Base-by-base conservation (phyloP, 2,113 vertebrate species). In the Oenanthe oenanthe region DNA sequence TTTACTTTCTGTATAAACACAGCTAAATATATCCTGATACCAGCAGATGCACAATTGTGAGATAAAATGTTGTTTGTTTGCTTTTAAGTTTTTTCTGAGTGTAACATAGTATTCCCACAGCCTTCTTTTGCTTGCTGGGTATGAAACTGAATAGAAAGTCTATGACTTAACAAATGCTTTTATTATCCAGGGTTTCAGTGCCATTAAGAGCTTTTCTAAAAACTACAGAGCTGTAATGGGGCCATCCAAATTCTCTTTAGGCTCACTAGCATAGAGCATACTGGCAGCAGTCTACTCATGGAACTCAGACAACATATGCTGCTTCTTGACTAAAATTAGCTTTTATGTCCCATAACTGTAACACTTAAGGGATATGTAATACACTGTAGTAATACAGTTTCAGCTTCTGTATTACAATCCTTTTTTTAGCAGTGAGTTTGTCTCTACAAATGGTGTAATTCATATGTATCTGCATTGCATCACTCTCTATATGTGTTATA, bases 51-150 rank as follows among this genome's bases (percentile, higher is more conserved):
- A 91, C 68, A 81, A 28, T 48, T 0, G 0, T 63, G 68, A 88
- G 76, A 93, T 60, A 91, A 94, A 95, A 92, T 88, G 78, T n/a
- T 86, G 83, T 92, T 94, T 95, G 79, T 60, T 93, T 88, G 94
- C 92, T 88, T 95, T 94, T 93, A 76, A 83, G 57, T 42, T 50
- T 65, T 61, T 93, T 74, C 74, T 77, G 51, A 56, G 68, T 86
- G 92, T 88, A 96, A 96, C 68, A 84, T 15, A 85, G 79, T 95
- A 96, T 91, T 95, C 95, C 92, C 94, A 96, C 65, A 95, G 94
- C 91, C 65, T 92, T 88, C 53, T 67, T 77, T 74, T 50, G 21
- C 75, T 45, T 0, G 0, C 68, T 65, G 60, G 63, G 22, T 34
- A 68, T 32, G 78, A 91, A 61, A 63, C 83, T 89, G 68, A 95